Evolutionary conservation across 1,140 invertebrate species (phyloP), one percentile per base, ranked within the genome.

Genomic region (Platyura marginata): DNA sequence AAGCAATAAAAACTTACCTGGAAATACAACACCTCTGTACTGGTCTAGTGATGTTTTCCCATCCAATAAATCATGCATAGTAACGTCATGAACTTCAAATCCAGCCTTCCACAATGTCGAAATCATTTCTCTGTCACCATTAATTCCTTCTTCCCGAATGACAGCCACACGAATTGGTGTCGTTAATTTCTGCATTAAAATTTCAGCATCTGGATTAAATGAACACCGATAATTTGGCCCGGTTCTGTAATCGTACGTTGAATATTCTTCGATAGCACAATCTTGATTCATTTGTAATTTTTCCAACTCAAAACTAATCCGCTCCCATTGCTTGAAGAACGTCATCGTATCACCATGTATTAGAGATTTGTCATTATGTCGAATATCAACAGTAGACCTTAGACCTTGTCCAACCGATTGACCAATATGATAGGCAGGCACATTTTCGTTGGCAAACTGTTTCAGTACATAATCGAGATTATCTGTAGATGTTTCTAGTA

Each of bases 71-170:
- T 95, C 91, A 49, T 84, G 80, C 81, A 93, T 90, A 1, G 86
- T 88, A 0, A 95, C 72, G 62, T 96, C 91, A 67, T 81, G 88
- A 5, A 89, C 83, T 55, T 88, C 77, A 59, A 98, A 98, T 41
- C 91, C 89, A 18, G 85, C 89, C 66, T 82, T 73, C 46, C 81
- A 66, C n/a, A 97, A 70, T 10, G 87, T 78, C n/a, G 89, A 88
- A 9, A 84, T 82, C 93, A 98, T 97, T 70, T 98, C 94, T 42
- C 93, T 67, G 57, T 98, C 94, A 32, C 93, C 92, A 58, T 98
- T 98, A 22, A 77, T 84, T 48, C 94, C 94, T 77, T 98, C 94
- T 67, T 98, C 94, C 36, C 94, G 67, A 22, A 98, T 66, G 0
- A 98, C 86, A 9, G 91, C 93, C 1, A 97, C 88, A 45, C 65